These are phyloP conservation scores for Chelonoidis abingdonii DNA, from an alignment of 2,113 vertebrate species.

Conservation along the genomic window DNA sequence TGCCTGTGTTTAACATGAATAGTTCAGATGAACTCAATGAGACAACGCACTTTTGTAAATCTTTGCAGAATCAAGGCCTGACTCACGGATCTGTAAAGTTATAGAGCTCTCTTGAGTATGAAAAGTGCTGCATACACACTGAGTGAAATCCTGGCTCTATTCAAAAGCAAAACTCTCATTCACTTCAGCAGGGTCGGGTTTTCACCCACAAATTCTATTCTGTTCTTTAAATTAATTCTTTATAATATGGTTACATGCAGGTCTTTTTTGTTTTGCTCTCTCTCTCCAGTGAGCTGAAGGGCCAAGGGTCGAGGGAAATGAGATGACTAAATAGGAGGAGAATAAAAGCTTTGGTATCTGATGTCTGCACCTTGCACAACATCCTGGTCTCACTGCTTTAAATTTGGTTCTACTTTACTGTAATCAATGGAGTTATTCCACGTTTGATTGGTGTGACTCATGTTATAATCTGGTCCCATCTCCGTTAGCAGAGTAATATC, in stretches of 20 bases:
- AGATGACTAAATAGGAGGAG: background rate
- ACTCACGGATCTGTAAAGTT: background rate
- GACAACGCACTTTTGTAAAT: background rate
- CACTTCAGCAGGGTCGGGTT: background rate
- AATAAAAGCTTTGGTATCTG: rapidly evolving
- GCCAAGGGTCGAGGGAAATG: background rate
- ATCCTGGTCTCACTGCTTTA: rapidly evolving
- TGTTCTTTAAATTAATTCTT: background rate
- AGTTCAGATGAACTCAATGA: background rate
- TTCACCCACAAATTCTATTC: background rate
- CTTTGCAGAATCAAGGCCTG: background rate
- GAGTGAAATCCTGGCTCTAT: background rate
- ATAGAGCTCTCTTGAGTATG: background rate
- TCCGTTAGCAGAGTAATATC: background rate
- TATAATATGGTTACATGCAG: background rate
- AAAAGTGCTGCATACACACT: background rate
- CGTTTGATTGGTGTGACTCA: rapidly evolving
- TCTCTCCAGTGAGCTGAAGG: rapidly evolving
- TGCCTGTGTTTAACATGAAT: background rate
- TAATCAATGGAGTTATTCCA: background rate
- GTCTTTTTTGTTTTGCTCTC: background rate
- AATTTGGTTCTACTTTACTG: rapidly evolving
- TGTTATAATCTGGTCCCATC: background rate
- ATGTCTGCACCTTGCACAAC: rapidly evolving
- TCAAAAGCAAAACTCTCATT: background rate